Conservation (phyloP, 35 echinoderm and acorn worm species). For the Ophioderma brevispina region DNA sequence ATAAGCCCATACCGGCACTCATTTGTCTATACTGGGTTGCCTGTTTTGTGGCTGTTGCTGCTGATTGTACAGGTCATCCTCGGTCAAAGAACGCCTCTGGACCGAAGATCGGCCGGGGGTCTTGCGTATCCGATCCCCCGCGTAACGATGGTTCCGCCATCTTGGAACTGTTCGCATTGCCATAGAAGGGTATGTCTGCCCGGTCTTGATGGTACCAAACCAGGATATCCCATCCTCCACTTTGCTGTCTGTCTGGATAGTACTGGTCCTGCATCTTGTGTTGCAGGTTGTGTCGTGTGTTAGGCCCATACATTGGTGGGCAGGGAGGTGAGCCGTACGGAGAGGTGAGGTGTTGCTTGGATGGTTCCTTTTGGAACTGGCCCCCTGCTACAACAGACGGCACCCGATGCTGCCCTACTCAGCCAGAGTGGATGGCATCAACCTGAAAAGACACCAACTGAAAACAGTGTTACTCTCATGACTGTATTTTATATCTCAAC, state of each 20-base stretch:
- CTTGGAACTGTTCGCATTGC: conserved; percentile 57
- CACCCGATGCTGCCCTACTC: too few relatives aligned
- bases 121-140: not conserved
- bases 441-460: too few relatives aligned
- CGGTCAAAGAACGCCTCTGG: conserved; percentile 88
- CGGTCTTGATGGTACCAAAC: not conserved
- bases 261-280: conserved; percentile 34
- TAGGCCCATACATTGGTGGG: not conserved
- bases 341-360: not conserved
- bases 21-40: conserved; percentile 7
- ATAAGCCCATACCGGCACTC: not conserved
- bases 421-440: too few relatives aligned
- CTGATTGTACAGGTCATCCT: conserved; percentile 54
- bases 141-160: conserved; percentile 22
- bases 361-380: not conserved
- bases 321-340: not conserved
- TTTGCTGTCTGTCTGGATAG: conserved; percentile 1
- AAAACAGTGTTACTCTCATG: too few relatives aligned
- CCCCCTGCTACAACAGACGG: too few relatives aligned
- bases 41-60: conserved; percentile 12
- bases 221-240: not conserved
- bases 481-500: too few relatives aligned
- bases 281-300: not conserved
- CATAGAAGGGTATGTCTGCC: conserved; percentile 5
- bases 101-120: conserved; percentile 44